Evolutionary conservation across 2,797 vertebrate species (phyloP).

Genomic region (Poecilia picta): DNA sequence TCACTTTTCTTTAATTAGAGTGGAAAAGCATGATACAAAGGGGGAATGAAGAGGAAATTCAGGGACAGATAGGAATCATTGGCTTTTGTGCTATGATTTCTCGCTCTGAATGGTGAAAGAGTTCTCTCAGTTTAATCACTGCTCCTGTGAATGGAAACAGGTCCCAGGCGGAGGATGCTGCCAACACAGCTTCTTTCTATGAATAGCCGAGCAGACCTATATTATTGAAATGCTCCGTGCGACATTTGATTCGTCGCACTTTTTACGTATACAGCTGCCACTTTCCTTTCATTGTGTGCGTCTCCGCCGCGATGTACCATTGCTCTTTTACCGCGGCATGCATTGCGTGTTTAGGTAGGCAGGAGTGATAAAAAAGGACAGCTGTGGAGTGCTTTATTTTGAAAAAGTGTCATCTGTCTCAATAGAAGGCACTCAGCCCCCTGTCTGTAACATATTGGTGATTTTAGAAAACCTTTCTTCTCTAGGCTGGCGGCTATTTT

Average conservation of each 20-base stretch:
- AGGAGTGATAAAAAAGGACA: constrained; percentile 78
- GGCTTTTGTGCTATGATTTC: constrained; percentile 80
- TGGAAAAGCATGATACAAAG: constrained; percentile 63
- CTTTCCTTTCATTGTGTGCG: constrained; percentile 72
- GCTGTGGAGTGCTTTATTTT: constrained; percentile 75
- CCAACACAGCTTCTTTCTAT: constrained; percentile 63
- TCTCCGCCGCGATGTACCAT: constrained; percentile 63
- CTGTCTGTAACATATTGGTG: constrained; percentile 50
- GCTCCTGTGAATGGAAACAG: constrained; percentile 75
- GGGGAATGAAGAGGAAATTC: constrained; percentile 61
- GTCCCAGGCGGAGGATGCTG: constrained; percentile 67
- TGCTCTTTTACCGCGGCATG: constrained; percentile 68
- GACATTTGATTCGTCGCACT: constrained; percentile 69
- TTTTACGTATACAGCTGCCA: constrained; percentile 79
- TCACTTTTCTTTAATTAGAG: constrained; percentile 76
- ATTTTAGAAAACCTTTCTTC: constrained; percentile 59
- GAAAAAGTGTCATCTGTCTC: constrained; percentile 70
- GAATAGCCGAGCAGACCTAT: constrained; percentile 77
- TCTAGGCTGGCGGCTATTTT: constrained; percentile 41
- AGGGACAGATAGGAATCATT: constrained; percentile 76
- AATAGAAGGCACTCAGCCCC: constrained; percentile 52
- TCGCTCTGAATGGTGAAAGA: constrained; percentile 72
- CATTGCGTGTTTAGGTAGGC: constrained; percentile 69
- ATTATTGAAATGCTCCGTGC: constrained; percentile 75
- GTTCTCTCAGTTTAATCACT: constrained; percentile 81